Evolutionary conservation across 2,113 vertebrate genomes (phyloP).

Genomic region (Macheiramphus alcinus): DNA sequence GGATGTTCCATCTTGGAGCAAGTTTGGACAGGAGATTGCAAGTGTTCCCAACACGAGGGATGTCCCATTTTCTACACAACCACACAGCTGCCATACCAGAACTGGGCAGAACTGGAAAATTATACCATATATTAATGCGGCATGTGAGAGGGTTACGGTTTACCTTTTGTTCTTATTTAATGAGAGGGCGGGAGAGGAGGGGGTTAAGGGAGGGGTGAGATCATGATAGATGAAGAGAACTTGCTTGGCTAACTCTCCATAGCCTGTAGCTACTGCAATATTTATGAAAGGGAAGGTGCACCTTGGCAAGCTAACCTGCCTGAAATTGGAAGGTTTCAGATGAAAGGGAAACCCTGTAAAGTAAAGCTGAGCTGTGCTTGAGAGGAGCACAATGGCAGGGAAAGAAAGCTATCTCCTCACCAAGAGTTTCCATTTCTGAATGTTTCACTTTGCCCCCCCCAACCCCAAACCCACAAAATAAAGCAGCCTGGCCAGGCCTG

Average conservation of each 20-base stretch:
- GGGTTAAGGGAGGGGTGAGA: slow-evolving; percentile 57
- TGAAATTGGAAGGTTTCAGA: slow-evolving; percentile 64
- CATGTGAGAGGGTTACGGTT: slow-evolving; percentile 41
- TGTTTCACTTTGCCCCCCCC: background rate
- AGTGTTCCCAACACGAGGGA: background rate
- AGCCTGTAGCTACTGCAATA: slow-evolving; percentile 59
- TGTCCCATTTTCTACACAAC: background rate
- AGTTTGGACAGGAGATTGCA: background rate
- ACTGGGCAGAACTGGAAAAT: slow-evolving; percentile 51
- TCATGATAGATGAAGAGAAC: slow-evolving; percentile 64
- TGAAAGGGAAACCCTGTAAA: slow-evolving; percentile 55
- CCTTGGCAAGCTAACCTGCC: slow-evolving; percentile 63
- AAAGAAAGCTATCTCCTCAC: background rate
- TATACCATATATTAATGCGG: slow-evolving; percentile 23
- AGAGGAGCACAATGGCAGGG: background rate
- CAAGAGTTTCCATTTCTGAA: slow-evolving; percentile 6
- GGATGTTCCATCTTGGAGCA: background rate
- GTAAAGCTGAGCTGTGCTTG: background rate
- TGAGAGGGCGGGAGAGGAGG: slow-evolving; percentile 40
- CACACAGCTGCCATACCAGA: slow-evolving; percentile 9
- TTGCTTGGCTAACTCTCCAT: slow-evolving; percentile 69
- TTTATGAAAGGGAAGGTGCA: slow-evolving; percentile 70
- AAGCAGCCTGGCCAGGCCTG: background rate
- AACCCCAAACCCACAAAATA: background rate
- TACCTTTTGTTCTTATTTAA: slow-evolving; percentile 71